Evolutionary conservation across 1,140 invertebrate species (phyloP).

Genomic region (Drosophila bocki): DNA sequence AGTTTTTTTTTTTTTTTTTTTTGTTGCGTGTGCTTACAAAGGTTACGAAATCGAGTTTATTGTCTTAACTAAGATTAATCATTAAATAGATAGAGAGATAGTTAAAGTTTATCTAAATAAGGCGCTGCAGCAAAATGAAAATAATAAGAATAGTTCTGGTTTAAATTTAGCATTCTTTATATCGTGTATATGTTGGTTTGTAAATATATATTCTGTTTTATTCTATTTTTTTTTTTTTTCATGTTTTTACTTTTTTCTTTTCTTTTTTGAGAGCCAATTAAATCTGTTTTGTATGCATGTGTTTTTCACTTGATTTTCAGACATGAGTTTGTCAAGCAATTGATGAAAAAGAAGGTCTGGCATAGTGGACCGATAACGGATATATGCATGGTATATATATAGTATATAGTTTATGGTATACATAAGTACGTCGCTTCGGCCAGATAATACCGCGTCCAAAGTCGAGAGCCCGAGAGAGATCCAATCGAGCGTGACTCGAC

Average conservation of each 20-base stretch:
- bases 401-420: neutral
- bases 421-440: neutral
- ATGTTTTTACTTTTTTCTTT: neutral
- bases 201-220: neutral
- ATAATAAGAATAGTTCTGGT: slow-evolving; percentile 42
- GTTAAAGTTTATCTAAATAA: slow-evolving; percentile 49
- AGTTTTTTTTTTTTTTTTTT: slow-evolving; percentile 19
- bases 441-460: slow-evolving; percentile 22
- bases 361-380: slow-evolving; percentile 40
- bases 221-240: neutral
- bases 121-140: slow-evolving; percentile 34
- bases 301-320: slow-evolving; percentile 30
- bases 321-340: slow-evolving; percentile 38
- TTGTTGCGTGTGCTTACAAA: slow-evolving; percentile 71
- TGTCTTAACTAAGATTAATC: slow-evolving; percentile 70
- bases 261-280: slow-evolving; percentile 22
- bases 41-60: slow-evolving; percentile 47
- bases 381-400: slow-evolving; percentile 7
- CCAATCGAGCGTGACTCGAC: slow-evolving; percentile 21
- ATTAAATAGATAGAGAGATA: slow-evolving; percentile 39
- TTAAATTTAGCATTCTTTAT: slow-evolving; percentile 29
- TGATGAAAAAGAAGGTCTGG: slow-evolving; percentile 35
- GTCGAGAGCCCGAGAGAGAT: slow-evolving; percentile 3
- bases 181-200: slow-evolving; percentile 9
- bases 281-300: slow-evolving; percentile 14